Base-by-base conservation (phyloP, 2,888 invertebrate species). In the Uloborus plumipes region DNA sequence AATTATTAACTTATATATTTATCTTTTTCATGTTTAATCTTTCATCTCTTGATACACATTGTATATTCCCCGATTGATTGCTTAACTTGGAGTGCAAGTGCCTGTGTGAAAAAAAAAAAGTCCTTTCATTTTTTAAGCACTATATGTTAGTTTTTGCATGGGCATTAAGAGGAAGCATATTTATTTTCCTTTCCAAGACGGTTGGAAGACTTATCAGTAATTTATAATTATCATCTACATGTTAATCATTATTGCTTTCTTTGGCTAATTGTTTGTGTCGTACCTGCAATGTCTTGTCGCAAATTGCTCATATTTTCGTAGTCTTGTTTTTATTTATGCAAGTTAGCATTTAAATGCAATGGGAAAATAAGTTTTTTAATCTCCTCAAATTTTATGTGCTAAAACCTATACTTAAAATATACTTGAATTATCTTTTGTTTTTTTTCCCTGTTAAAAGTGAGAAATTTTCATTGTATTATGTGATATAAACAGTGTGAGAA, bases 221-320 rank as follows among this genome's bases (percentile, higher is more conserved):
- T 79, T 79, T 73, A 79, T 79, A 66, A 72, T 59, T 79, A 67
- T 67, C 79, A 79, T 79, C 73, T 69, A 64, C 53, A 70, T 26
- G 15, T 58, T 14, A 53, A 49, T 66, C 66, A 66, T 66, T 20
- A 20, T 39, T 49, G 50, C 51, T 26, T 20, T 20, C 51, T 51
- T 22, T 51, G 16, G 26, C 51, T 66, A 26, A 39, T 51, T 14
- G 20, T 20, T 69, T 55, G 18, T 66, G 51, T 22, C 51, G 26
- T 61, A 61, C 6, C 22, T 65, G 58, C 47, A 50, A 16, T 50
- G 26, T 61, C 31, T 66, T 55, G 39, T 58, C 20, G 49, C 53
- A 39, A 70, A 67, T 20, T 74, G 58, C 55, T 15, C 55, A 53
- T 80, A 74, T 81, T 81, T 81, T 74, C 69, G 51, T 80, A 80